phyloP scores from a whole-genome alignment of 2,113 vertebrate species.

The Ondatra zibethicus region DNA sequence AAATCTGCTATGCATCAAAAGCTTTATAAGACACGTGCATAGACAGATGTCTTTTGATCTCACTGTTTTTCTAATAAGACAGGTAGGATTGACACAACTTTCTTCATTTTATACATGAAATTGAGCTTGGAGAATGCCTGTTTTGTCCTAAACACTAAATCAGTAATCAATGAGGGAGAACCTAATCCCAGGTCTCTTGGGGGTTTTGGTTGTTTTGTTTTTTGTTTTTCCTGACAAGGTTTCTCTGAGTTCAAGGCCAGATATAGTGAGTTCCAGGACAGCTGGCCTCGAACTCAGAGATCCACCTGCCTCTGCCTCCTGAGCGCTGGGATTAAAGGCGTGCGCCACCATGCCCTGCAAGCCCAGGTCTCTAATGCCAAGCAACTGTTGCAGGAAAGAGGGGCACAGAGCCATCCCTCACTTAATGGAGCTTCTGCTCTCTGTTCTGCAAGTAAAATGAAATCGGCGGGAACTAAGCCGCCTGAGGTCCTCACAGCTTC shows the following conservation, averaged over 20 bases:
- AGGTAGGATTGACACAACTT: not conserved
- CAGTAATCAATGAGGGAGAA: not conserved
- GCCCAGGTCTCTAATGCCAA: not conserved
- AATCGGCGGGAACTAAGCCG: not conserved
- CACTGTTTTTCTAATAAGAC: not conserved
- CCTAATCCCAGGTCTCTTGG: not conserved
- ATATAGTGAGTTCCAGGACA: no score
- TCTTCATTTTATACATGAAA: not conserved
- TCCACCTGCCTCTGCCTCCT: not conserved
- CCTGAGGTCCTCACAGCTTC: not conserved
- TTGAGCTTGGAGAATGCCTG: not conserved
- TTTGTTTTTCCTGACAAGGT: not conserved
- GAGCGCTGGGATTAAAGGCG: not conserved
- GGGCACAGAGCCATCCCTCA: not conserved
- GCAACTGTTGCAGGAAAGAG: not conserved
- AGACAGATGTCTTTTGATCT: not conserved
- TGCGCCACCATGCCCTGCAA: not conserved
- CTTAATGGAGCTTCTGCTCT: not conserved
- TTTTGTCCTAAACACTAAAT: not conserved
- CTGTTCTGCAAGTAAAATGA: not conserved
- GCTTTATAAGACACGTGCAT: not conserved
- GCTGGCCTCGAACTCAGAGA: not conserved
- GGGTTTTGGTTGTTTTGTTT: not conserved
- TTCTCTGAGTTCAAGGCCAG: not conserved
- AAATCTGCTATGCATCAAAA: conserved; percentile 2